phyloP scores from a whole-genome alignment of 35 echinoderm and acorn worm genomes.

The Ophioderma brevispina region DNA sequence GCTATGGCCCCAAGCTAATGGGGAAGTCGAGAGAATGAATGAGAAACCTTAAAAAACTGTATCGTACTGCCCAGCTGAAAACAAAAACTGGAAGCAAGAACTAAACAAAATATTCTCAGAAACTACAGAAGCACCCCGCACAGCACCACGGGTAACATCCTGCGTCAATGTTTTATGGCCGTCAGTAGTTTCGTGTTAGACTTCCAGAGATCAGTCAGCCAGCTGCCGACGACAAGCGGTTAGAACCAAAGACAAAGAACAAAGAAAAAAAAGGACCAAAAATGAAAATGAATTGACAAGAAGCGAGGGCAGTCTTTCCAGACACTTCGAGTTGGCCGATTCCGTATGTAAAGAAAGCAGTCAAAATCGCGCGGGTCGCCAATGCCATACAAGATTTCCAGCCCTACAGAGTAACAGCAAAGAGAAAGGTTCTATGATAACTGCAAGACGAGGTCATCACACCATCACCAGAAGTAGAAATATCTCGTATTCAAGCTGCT shows the following conservation, averaged over 20 bases:
- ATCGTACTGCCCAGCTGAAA: constrained; percentile 31
- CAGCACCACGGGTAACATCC: constrained; percentile 46
- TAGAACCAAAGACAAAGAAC: neutral
- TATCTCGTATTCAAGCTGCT: neutral
- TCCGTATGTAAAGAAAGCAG: neutral
- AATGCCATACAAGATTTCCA: neutral
- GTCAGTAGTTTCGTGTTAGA: constrained; percentile 2
- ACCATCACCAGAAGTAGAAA: neutral
- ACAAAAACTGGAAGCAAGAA: constrained; percentile 45
- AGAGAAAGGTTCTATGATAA: no score
- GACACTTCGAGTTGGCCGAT: constrained; percentile 4
- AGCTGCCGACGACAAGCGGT: neutral
- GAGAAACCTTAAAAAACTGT: no score
- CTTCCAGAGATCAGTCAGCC: neutral
- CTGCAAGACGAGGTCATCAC: neutral
- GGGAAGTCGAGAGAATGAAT: no score
- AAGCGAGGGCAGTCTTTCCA: neutral
- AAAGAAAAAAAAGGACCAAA: no score
- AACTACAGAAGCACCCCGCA: constrained; percentile 68
- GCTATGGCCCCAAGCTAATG: constrained; percentile 62
- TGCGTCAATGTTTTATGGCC: constrained; percentile 28
- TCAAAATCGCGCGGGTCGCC: neutral
- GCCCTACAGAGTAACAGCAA: no score
- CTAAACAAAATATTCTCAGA: constrained; percentile 41
- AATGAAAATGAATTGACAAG: constrained; percentile 21